A percentile compares a stretch with the other conserved stretches of the same genome.
These are phyloP conservation scores for Opisthocomus hoazin DNA, from an alignment of 2,113 vertebrate genomes.

Conservation along the genomic window DNA sequence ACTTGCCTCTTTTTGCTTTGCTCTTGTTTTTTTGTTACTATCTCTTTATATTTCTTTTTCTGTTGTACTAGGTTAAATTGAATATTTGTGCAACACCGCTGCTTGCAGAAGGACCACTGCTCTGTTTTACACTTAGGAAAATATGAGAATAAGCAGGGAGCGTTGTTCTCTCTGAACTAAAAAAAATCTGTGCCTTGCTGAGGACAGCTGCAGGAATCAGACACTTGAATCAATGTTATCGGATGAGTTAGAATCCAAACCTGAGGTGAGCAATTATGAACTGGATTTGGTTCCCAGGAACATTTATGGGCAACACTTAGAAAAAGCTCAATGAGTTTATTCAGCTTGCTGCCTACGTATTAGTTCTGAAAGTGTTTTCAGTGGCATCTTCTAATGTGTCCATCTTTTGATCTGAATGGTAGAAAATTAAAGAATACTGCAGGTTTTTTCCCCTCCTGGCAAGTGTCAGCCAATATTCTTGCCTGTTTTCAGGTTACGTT, in stretches of 20 bases:
- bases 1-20: not conserved
- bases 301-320: not conserved
- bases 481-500: not conserved
- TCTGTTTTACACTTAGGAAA: conserved; percentile 42
- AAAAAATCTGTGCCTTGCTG: conserved; percentile 51
- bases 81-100: not conserved
- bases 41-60: not conserved
- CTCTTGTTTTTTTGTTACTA: not conserved
- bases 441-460: not conserved
- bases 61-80: conserved; percentile 64
- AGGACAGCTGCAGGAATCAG: conserved; percentile 72
- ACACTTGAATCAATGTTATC: conserved; percentile 97
- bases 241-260: conserved; percentile 99
- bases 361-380: not conserved
- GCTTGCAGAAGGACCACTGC: conserved; percentile 35
- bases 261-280: conserved; percentile 83
- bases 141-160: conserved; percentile 61
- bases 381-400: not conserved
- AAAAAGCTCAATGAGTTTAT: not conserved
- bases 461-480: not conserved
- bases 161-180: conserved; percentile 46
- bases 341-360: not conserved
- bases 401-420: not conserved
- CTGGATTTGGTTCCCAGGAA: not conserved
- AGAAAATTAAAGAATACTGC: not conserved